Conservation (phyloP, 2,113 vertebrate species). For the Puntigrus tetrazona region DNA sequence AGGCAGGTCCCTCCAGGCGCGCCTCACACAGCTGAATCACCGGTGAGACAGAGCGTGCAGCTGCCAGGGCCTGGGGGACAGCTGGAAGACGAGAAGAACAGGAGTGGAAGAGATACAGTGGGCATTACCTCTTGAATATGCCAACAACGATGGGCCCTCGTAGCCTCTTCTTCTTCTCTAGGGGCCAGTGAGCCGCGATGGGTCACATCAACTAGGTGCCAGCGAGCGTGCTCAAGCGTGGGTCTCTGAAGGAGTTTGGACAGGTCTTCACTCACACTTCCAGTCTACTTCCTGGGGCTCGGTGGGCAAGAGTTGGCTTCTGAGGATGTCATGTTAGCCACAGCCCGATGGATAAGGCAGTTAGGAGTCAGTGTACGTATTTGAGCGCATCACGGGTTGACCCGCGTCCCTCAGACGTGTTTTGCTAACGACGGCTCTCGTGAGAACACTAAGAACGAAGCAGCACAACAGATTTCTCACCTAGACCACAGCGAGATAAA, state of each 20-base stretch:
- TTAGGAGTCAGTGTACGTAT: constrained; percentile 51
- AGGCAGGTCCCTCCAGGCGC: constrained; percentile 25
- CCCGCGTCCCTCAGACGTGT: background rate
- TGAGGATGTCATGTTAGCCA: constrained; percentile 70
- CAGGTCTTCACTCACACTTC: constrained; percentile 51
- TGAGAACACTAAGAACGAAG: background rate
- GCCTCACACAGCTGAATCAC: constrained; percentile 34
- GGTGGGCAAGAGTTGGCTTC: constrained; percentile 36
- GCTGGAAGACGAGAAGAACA: background rate
- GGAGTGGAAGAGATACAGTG: constrained; percentile 10
- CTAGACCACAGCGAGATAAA: constrained; percentile 23
- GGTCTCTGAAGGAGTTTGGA: constrained; percentile 47
- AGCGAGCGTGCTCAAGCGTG: constrained; percentile 40
- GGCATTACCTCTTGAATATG: constrained; percentile 45
- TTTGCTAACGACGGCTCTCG: constrained; percentile 21
- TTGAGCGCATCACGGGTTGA: constrained; percentile 26
- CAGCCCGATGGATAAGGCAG: constrained; percentile 69
- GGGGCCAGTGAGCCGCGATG: constrained; percentile 70
- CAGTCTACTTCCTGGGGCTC: constrained; percentile 33
- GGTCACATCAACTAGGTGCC: constrained; percentile 70
- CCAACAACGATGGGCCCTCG: constrained; percentile 35
- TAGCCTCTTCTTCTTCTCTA: constrained; percentile 64
- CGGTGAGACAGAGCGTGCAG: constrained; percentile 18
- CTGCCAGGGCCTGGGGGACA: constrained; percentile 19
- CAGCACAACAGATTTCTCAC: constrained; percentile 31